Conservation (phyloP, 1,140 invertebrate species). For the Teleogryllus occipitalis region DNA sequence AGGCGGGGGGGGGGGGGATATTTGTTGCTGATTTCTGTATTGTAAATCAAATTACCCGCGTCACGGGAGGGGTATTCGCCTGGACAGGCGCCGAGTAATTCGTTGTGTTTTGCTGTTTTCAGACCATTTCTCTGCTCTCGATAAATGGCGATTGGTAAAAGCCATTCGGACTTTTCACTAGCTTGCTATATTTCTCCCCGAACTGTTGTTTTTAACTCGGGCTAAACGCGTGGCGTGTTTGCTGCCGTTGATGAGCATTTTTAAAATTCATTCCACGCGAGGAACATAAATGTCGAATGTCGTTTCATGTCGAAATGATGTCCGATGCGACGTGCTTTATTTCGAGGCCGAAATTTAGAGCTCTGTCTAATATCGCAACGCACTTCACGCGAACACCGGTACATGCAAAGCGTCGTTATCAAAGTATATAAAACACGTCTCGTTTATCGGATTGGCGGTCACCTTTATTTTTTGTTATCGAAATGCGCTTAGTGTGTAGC, state of each 20-base stretch:
- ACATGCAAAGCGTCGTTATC: background rate
- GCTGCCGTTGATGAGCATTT: background rate
- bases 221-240: background rate
- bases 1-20: background rate
- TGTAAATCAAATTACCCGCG: background rate
- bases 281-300: background rate
- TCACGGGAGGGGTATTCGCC: background rate
- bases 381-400: background rate
- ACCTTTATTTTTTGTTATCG: too few species aligned
- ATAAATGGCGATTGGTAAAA: background rate
- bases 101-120: background rate
- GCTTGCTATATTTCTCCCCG: background rate
- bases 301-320: background rate
- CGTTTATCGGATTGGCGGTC: too few species aligned
- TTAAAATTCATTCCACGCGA: background rate
- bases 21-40: background rate
- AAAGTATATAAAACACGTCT: background rate
- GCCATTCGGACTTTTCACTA: background rate
- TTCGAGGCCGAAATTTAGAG: background rate
- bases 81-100: background rate
- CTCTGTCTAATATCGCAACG: background rate
- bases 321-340: background rate
- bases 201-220: background rate
- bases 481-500: too few species aligned
- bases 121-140: background rate